Evolutionary conservation across 2,113 vertebrate genomes (phyloP).

Genomic region (Myrmecophaga tridactyla): DNA sequence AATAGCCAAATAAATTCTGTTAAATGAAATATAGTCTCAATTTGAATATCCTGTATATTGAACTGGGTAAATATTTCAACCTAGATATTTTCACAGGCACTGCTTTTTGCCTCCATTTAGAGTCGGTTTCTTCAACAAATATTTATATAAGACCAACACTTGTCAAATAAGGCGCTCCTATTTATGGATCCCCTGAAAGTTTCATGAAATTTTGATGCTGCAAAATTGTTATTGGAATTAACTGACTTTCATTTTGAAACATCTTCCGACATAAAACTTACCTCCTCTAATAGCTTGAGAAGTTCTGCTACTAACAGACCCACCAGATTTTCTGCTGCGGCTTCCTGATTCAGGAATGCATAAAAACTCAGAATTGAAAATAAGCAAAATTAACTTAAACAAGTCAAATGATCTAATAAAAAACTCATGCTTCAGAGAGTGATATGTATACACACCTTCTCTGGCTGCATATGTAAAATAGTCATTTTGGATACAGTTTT

Average conservation of each 20-base stretch:
- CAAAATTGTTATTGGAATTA: not conserved
- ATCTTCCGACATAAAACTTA: constrained; percentile 2
- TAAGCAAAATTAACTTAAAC: not conserved
- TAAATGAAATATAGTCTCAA: not conserved
- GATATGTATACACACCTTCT: not conserved
- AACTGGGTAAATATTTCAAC: constrained; percentile 5
- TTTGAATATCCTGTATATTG: constrained; percentile 23
- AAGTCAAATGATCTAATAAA: constrained; percentile 12
- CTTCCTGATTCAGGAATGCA: not conserved
- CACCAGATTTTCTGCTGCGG: not conserved
- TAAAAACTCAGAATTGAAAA: constrained; percentile 36
- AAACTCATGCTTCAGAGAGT: constrained; percentile 30
- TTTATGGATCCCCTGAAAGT: too few species aligned
- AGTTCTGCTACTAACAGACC: not conserved
- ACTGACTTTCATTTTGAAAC: constrained; percentile 37
- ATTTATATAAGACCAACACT: constrained; percentile 11
- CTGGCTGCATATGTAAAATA: not conserved
- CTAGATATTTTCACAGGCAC: constrained; percentile 17
- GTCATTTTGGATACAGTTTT: not conserved
- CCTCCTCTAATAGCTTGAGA: not conserved
- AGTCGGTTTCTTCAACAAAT: constrained; percentile 30
- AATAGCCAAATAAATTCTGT: not conserved
- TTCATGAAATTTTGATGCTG: constrained; percentile 1
- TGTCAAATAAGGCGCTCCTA: constrained; percentile 42
- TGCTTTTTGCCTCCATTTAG: constrained; percentile 24